These are phyloP conservation scores for Pseudotriccus pelzelni DNA, from an alignment of 2,797 vertebrate species.

Conservation along the genomic window DNA sequence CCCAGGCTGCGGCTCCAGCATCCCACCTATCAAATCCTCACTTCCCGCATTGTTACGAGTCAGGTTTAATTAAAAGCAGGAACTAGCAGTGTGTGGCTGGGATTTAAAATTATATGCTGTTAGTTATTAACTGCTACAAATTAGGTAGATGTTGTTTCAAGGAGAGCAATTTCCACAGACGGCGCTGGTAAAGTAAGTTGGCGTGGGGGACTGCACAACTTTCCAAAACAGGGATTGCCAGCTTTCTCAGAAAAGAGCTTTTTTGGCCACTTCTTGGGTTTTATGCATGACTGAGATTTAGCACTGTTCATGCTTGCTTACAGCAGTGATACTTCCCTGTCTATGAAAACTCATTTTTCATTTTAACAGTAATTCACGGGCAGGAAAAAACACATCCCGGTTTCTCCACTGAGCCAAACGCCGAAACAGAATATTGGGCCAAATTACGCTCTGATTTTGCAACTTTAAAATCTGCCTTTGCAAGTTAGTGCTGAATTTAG, in stretches of 20 bases:
- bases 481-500: constrained; percentile 47
- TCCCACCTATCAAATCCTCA: background rate
- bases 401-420: constrained; percentile 25
- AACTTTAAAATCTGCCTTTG: constrained; percentile 51
- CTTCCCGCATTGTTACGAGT: background rate
- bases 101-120: constrained; percentile 36
- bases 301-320: constrained; percentile 44
- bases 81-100: constrained; percentile 15
- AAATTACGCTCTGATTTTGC: constrained; percentile 58
- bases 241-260: background rate
- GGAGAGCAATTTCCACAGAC: constrained; percentile 35
- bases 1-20: background rate
- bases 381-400: constrained; percentile 49
- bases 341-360: constrained; percentile 54
- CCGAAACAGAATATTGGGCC: constrained; percentile 45
- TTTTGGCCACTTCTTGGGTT: constrained; percentile 30
- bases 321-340: constrained; percentile 50
- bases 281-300: constrained; percentile 16
- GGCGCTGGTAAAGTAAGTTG: background rate
- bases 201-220: background rate
- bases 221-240: background rate
- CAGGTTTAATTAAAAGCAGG: constrained; percentile 44
- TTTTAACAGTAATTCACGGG: constrained; percentile 38
- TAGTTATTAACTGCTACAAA: constrained; percentile 57
- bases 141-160: constrained; percentile 39